A percentile compares a stretch with the other conserved stretches of the same genome.
Evolutionary conservation across 2,888 invertebrate genomes (phyloP).

Genomic region (Sacculina carcini): DNA sequence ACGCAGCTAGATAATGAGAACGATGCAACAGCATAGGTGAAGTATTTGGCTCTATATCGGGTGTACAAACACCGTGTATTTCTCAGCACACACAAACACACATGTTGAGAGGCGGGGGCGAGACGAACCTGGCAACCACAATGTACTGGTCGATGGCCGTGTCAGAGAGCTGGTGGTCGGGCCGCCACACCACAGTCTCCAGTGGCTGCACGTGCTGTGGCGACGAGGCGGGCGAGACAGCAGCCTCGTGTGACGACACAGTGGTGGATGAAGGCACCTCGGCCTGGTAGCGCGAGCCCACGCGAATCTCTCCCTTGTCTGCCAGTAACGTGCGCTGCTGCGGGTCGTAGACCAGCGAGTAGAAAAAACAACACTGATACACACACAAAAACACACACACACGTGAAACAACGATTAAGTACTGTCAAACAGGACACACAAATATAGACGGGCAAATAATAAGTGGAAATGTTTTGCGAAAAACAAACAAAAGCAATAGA

Average conservation of each 20-base stretch:
- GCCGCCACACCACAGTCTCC: constrained; percentile 84
- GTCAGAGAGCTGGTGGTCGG: constrained; percentile 67
- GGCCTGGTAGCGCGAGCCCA: constrained; percentile 88
- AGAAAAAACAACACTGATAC: constrained; percentile 93
- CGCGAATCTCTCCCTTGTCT: constrained; percentile 83
- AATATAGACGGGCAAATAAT: too few relatives aligned
- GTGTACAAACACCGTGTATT: neutral
- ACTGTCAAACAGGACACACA: too few relatives aligned
- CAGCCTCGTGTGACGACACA: neutral
- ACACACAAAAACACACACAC: too few relatives aligned
- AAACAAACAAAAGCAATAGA: too few relatives aligned
- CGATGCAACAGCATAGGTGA: too few relatives aligned
- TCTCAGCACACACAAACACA: neutral
- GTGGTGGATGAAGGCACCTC: constrained; percentile 59
- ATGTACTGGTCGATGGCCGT: constrained; percentile 97
- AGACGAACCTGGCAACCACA: constrained; percentile 33
- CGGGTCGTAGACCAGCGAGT: constrained; percentile 98
- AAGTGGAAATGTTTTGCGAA: too few relatives aligned
- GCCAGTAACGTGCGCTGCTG: constrained; percentile 93
- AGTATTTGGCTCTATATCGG: too few relatives aligned
- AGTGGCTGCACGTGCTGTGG: constrained; percentile 27
- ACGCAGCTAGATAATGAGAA: too few relatives aligned
- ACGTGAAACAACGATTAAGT: too few relatives aligned
- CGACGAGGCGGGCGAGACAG: constrained; percentile 5
- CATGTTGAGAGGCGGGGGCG: neutral